phyloP scores from a whole-genome alignment of 2,888 invertebrate genomes.

The Poecilus cupreus region DNA sequence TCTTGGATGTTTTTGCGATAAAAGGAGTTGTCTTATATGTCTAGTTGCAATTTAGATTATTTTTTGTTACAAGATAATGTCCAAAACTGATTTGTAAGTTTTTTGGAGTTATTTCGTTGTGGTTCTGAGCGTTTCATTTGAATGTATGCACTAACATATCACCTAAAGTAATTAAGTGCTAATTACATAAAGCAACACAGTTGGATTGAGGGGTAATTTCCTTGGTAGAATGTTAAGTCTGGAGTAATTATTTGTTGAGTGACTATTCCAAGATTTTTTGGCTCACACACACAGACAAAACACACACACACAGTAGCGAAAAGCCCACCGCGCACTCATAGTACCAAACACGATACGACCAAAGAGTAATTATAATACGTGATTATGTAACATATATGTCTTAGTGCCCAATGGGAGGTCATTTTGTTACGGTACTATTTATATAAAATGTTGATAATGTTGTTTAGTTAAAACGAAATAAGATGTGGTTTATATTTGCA shows the following conservation, averaged over 20 bases:
- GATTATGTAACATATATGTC: slow-evolving; percentile 38
- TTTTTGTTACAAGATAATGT: too few relatives aligned
- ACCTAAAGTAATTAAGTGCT: slow-evolving; percentile 22
- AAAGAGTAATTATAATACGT: slow-evolving; percentile 39
- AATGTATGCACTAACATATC: slow-evolving; percentile 39
- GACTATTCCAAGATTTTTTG: slow-evolving; percentile 27
- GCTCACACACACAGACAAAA: slow-evolving; percentile 40
- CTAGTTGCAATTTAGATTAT: too few relatives aligned
- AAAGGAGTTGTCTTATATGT: too few relatives aligned
- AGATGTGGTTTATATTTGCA: slow-evolving; percentile 49
- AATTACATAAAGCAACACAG: not conserved
- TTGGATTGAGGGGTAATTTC: too few relatives aligned
- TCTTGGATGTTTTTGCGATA: too few relatives aligned
- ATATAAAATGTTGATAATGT: slow-evolving; percentile 32
- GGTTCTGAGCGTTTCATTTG: too few relatives aligned
- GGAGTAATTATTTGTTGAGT: slow-evolving; percentile 10
- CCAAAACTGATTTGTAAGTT: too few relatives aligned
- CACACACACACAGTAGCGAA: slow-evolving; percentile 35
- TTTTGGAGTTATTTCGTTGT: too few relatives aligned
- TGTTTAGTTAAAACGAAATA: slow-evolving; percentile 44
- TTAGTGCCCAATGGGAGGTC: not conserved
- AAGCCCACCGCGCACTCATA: slow-evolving; percentile 39
- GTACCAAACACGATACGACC: slow-evolving; percentile 45
- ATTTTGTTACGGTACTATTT: not conserved
- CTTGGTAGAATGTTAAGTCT: not conserved